Percentiles rank a stretch among this genome's conserved stretches.
Conservation (phyloP, 1,140 invertebrate species). For the Hesperophylax magnus region DNA sequence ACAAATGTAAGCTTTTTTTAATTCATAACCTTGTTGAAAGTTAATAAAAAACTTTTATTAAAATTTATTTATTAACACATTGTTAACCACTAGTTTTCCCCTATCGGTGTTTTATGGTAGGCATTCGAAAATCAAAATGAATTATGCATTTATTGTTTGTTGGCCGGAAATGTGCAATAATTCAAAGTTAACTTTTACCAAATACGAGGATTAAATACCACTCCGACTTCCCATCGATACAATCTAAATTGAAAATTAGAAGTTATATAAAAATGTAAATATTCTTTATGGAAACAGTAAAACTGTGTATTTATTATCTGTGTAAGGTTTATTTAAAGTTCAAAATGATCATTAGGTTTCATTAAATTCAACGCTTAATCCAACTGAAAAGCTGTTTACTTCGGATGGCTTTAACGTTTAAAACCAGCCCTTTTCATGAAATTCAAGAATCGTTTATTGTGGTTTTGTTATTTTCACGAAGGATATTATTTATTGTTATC, state of each 20-base stretch:
- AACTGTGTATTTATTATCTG: neutral
- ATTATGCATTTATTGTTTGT: neutral
- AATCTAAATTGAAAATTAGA: neutral
- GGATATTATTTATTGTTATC: too few relatives aligned
- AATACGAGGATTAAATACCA: neutral
- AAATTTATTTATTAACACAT: neutral
- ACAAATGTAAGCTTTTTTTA: too few relatives aligned
- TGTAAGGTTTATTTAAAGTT: neutral
- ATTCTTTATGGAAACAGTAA: neutral
- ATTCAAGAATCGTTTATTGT: too few relatives aligned
- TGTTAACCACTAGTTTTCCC: too few relatives aligned
- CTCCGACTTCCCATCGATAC: neutral
- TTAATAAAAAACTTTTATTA: neutral
- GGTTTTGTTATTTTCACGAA: too few relatives aligned
- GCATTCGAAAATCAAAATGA: neutral
- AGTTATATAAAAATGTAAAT: neutral
- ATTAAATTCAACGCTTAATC: neutral
- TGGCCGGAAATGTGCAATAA: neutral
- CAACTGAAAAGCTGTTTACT: too few relatives aligned
- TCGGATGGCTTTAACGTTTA: too few relatives aligned
- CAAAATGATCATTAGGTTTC: neutral
- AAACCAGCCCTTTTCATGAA: too few relatives aligned
- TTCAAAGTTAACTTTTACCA: neutral
- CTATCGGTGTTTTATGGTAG: neutral
- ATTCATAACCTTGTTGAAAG: neutral